Conservation (phyloP, 2,113 vertebrate species). For the Sclerurus mexicanus region DNA sequence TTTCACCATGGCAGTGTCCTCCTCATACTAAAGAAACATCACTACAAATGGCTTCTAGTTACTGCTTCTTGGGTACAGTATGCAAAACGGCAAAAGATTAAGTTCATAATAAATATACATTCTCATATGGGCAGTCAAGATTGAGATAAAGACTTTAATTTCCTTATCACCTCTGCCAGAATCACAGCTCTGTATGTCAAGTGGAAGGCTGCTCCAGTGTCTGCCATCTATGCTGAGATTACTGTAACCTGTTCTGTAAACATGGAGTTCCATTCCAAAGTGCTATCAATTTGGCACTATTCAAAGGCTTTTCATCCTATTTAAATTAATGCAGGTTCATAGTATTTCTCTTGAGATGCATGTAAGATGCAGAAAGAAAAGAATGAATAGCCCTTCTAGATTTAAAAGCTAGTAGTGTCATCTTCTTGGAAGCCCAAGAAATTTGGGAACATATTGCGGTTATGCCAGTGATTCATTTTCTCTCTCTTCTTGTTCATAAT, state of each 20-base stretch:
- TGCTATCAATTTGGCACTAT: not conserved
- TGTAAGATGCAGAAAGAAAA: not conserved
- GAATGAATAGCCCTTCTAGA: not conserved
- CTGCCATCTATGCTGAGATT: not conserved
- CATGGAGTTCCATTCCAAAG: not conserved
- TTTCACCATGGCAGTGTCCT: not conserved
- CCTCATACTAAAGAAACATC: not conserved
- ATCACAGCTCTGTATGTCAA: not conserved
- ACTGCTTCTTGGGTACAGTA: not conserved
- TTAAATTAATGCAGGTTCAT: not conserved
- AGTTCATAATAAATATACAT: not conserved
- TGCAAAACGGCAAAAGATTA: not conserved
- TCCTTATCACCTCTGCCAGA: not conserved
- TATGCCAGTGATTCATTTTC: rapidly evolving
- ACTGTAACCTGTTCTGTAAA: not conserved
- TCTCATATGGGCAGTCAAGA: not conserved
- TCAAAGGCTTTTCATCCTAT: not conserved
- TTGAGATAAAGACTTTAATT: not conserved
- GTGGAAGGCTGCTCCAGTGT: not conserved
- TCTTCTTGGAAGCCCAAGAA: not conserved
- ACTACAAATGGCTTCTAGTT: not conserved
- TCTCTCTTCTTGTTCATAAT: not conserved
- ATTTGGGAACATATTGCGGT: not conserved
- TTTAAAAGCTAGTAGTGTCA: not conserved
- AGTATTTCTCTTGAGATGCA: not conserved